phyloP scores from a whole-genome alignment of 1,140 invertebrate genomes.

The Tribolium castaneum region DNA sequence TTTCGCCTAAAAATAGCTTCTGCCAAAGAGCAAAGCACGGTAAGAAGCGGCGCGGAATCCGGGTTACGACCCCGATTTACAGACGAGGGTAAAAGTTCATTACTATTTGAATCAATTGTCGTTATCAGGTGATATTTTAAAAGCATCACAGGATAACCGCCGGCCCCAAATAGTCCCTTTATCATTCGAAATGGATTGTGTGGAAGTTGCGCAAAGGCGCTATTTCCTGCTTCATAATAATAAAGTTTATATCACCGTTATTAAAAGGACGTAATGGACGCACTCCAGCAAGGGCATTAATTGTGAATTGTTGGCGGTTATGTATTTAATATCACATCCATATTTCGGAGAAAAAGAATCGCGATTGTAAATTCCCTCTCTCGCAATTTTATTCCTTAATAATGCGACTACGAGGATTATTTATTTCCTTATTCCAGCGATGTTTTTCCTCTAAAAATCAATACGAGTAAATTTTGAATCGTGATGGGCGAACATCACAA shows the following conservation, averaged over 20 bases:
- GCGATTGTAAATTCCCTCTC: background rate
- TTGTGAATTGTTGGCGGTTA: conserved; percentile 4
- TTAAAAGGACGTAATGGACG: conserved; percentile 22
- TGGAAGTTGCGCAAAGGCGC: conserved; percentile 2
- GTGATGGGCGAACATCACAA: background rate
- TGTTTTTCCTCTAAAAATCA: background rate
- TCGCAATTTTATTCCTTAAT: background rate
- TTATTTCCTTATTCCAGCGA: background rate
- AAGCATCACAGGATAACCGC: background rate
- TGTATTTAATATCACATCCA: background rate
- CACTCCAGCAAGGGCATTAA: background rate
- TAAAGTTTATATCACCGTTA: conserved; percentile 14
- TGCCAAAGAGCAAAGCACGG: conserved; percentile 13
- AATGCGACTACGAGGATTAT: background rate
- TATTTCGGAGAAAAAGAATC: background rate
- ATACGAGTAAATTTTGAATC: conserved; percentile 22
- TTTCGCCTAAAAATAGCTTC: conserved; percentile 17
- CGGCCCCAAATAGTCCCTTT: background rate
- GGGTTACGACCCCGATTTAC: conserved; percentile 15
- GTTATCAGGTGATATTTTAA: conserved; percentile 1
- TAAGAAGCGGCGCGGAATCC: background rate
- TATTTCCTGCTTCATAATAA: conserved; percentile 26
- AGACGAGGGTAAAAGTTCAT: background rate
- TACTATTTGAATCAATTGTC: background rate
- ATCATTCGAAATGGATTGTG: conserved; percentile 24